Conservation (phyloP, 2,797 vertebrate species). For the Takifugu rubripes region DNA sequence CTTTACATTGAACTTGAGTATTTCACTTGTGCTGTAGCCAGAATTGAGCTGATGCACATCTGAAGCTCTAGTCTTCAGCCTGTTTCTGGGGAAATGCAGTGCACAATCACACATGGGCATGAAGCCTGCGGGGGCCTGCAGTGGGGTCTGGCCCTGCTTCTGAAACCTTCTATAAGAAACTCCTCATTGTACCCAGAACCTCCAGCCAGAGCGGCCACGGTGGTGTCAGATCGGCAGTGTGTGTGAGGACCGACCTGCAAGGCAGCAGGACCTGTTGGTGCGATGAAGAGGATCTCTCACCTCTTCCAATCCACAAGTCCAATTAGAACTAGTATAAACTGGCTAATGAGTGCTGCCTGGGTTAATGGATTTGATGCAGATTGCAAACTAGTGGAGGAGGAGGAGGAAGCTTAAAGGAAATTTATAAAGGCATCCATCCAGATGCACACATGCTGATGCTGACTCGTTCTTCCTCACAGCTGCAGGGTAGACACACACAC, state of each 20-base stretch:
- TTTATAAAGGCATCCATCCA: slow-evolving; percentile 37
- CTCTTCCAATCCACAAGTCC: slow-evolving; percentile 45
- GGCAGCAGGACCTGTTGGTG: slow-evolving; percentile 37
- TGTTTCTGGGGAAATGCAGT: too few relatives aligned
- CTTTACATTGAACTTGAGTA: too few relatives aligned
- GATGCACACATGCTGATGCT: slow-evolving; percentile 27
- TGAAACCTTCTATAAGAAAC: too few relatives aligned
- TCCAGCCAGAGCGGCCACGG: too few relatives aligned
- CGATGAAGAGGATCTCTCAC: slow-evolving; percentile 27
- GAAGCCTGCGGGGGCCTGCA: too few relatives aligned
- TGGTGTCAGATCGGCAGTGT: slow-evolving; percentile 1
- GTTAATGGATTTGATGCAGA: slow-evolving; percentile 62
- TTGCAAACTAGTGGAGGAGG: slow-evolving; percentile 30
- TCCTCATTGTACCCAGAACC: too few relatives aligned
- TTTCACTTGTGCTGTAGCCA: too few relatives aligned
- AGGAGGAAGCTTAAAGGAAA: slow-evolving; percentile 22
- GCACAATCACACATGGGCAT: too few relatives aligned
- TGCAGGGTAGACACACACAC: slow-evolving; percentile 8
- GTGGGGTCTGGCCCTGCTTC: too few relatives aligned
- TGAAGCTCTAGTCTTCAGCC: too few relatives aligned
- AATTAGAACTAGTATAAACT: slow-evolving; percentile 67
- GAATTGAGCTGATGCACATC: too few relatives aligned
- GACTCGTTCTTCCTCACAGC: slow-evolving; percentile 15
- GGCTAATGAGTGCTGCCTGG: slow-evolving; percentile 68
- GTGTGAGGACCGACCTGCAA: too few relatives aligned